Percentiles rank a stretch among this genome's conserved stretches.
Conservation (phyloP, 1,140 invertebrate species). For the Aphidius ervi region DNA sequence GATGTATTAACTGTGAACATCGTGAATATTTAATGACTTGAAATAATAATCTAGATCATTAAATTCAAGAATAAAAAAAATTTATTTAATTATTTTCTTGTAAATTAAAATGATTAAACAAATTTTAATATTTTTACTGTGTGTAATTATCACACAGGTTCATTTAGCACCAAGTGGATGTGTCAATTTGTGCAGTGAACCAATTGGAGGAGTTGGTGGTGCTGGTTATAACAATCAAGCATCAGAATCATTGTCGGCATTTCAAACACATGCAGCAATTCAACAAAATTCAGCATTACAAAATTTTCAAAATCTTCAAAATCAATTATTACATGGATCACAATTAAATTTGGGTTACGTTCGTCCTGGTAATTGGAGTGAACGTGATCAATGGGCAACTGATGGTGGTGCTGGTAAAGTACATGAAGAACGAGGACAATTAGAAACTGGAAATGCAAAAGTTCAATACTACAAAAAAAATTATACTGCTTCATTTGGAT, state of each 20-base stretch:
- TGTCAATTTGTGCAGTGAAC: constrained; percentile 27
- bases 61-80: not conserved
- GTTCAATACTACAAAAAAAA: constrained; percentile 37
- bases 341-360: constrained; percentile 23
- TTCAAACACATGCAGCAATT: too few relatives aligned
- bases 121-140: constrained; percentile 20
- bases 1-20: constrained; percentile 37
- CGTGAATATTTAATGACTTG: not conserved
- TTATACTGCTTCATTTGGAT: constrained; percentile 25
- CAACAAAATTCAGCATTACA: constrained; percentile 12
- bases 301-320: constrained; percentile 6
- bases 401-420: constrained; percentile 33
- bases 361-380: constrained; percentile 38
- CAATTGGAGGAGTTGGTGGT: not conserved
- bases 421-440: constrained; percentile 36
- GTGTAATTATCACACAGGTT: constrained; percentile 19
- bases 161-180: constrained; percentile 35
- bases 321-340: constrained; percentile 16
- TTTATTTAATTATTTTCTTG: not conserved
- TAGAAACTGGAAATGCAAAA: constrained; percentile 27
- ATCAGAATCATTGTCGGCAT: not conserved
- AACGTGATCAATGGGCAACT: constrained; percentile 31
- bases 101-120: not conserved
- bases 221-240: not conserved
- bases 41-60: not conserved